Conservation (phyloP, 2,888 invertebrate species). For the Conomelus anceps region DNA sequence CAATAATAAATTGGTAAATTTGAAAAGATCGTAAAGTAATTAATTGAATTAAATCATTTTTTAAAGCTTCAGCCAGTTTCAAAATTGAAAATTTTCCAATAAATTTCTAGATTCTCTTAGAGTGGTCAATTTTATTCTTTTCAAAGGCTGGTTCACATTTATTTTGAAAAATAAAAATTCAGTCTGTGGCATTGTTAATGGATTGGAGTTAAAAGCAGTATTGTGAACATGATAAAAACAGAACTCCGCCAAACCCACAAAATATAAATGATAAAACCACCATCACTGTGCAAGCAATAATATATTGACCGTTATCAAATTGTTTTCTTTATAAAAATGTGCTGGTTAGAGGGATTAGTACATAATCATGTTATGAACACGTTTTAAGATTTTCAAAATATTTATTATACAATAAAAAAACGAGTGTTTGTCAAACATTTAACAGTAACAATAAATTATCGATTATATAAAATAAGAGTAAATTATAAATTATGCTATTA, state of each 20-base stretch:
- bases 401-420: neutral
- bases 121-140: neutral
- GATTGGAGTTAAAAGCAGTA: neutral
- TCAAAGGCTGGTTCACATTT: neutral
- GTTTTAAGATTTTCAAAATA: neutral
- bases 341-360: neutral
- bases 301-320: neutral
- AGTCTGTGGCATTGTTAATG: neutral
- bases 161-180: neutral
- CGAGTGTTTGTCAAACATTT: neutral
- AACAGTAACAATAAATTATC: neutral
- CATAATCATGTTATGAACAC: neutral
- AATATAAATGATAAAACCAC: neutral
- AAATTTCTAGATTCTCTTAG: no score
- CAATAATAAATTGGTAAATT: neutral
- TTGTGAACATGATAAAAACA: neutral
- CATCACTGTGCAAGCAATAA: neutral
- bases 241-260: neutral
- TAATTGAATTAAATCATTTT: no score
- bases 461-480: neutral
- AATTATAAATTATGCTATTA: neutral
- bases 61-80: no score
- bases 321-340: neutral
- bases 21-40: no score
- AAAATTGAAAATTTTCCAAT: no score